phyloP scores from a whole-genome alignment of 2,797 vertebrate genomes.

The Thamnophis elegans region DNA sequence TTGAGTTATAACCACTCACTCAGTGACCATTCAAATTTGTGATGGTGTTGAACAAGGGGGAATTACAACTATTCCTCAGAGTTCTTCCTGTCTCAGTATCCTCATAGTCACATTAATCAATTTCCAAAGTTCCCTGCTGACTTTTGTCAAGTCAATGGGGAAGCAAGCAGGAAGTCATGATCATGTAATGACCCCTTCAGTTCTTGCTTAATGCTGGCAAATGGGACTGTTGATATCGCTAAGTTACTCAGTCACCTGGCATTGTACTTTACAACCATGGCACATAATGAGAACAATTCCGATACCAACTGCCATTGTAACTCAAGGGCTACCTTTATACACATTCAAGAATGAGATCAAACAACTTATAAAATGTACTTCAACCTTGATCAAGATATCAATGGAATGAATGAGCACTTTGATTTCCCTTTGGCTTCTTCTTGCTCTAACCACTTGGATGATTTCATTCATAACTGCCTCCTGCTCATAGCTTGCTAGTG shows the following conservation, averaged over 20 bases:
- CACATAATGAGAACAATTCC: background rate
- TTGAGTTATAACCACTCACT: background rate
- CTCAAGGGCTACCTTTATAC: background rate
- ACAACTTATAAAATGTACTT: background rate
- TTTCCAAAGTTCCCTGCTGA: background rate
- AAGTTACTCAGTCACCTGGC: background rate
- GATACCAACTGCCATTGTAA: background rate
- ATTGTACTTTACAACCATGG: background rate
- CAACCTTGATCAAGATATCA: background rate
- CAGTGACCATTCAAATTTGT: background rate
- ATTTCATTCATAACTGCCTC: conserved; percentile 31
- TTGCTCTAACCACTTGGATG: rapidly evolving
- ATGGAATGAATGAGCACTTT: conserved; percentile 11
- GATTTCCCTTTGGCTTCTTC: conserved; percentile 11
- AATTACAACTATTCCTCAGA: background rate
- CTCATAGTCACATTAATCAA: background rate
- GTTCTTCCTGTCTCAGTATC: background rate
- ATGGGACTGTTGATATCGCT: background rate
- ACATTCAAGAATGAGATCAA: rapidly evolving
- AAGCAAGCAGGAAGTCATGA: background rate
- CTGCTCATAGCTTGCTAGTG: conserved; percentile 13
- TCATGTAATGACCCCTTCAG: background rate
- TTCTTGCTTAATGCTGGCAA: background rate
- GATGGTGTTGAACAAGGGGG: background rate
- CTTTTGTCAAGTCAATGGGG: background rate